A percentile compares a stretch with the other conserved stretches of the same genome.
Conservation (phyloP, 2,888 invertebrate species). For the Chloroclystis v-ata region DNA sequence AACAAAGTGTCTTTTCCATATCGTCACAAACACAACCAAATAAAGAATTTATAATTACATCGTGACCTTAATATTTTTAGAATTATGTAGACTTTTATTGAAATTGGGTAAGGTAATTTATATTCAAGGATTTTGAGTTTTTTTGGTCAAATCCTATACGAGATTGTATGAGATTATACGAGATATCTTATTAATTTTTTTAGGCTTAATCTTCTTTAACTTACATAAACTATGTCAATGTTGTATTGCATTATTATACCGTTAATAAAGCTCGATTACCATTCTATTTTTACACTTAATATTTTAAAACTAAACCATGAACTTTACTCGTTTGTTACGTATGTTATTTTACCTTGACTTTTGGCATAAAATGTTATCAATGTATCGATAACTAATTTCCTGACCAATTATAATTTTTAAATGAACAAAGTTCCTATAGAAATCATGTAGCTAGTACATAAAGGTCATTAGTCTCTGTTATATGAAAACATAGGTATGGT, state of each 20-base stretch:
- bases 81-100: constrained; percentile 7
- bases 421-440: background rate
- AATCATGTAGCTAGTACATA: background rate
- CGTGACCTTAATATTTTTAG: constrained; percentile 16
- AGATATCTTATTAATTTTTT: too few relatives aligned
- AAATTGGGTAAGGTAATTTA: constrained; percentile 1
- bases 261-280: too few relatives aligned
- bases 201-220: too few relatives aligned
- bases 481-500: constrained; percentile 17
- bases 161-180: background rate
- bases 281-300: too few relatives aligned
- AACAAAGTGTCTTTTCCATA: constrained; percentile 12
- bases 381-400: background rate
- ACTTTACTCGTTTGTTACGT: constrained; percentile 12
- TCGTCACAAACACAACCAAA: constrained; percentile 7
- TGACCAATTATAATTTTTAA: constrained; percentile 4
- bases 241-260: constrained; percentile 28
- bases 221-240: constrained; percentile 24
- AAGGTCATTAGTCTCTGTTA: constrained; percentile 31
- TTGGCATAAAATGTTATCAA: constrained; percentile 3
- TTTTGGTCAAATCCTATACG: constrained; percentile 4
- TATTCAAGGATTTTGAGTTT: constrained; percentile 5
- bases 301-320: constrained; percentile 23
- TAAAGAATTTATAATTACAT: constrained; percentile 14
- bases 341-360: constrained; percentile 6